A percentile compares a stretch with the other conserved stretches of the same genome.
Conservation (phyloP, 2,113 vertebrate genomes). For the Abramis brama region DNA sequence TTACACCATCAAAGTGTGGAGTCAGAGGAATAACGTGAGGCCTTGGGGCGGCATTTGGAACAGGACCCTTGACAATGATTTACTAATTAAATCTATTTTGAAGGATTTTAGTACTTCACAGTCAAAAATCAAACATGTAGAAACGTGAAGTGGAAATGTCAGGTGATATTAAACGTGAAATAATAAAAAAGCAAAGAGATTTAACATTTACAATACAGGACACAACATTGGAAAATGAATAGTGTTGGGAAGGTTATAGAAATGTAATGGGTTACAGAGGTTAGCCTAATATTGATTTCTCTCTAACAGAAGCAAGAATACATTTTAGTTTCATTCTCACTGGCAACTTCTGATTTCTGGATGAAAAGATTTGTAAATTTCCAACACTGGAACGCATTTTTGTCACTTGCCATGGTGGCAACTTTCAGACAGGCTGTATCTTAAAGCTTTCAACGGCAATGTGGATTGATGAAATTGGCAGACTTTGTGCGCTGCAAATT, state of each 20-base stretch:
- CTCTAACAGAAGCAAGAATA: no score
- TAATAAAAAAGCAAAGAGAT: not conserved
- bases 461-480: no score
- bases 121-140: slow-evolving; percentile 17
- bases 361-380: no score
- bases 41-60: slow-evolving; percentile 7
- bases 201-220: not conserved
- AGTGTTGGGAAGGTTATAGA: not conserved
- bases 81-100: slow-evolving; percentile 12
- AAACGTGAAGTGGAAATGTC: not conserved
- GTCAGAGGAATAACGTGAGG: not conserved
- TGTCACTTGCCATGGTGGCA: no score
- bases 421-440: no score
- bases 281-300: no score
- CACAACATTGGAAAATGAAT: not conserved
- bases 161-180: slow-evolving; percentile 8
- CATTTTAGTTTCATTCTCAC: no score
- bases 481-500: no score
- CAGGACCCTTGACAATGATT: slow-evolving; percentile 21
- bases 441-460: no score
- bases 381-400: no score
- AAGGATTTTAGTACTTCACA: slow-evolving; percentile 38
- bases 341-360: no score
- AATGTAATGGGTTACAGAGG: no score
- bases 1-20: slow-evolving; percentile 4